phyloP scores from a whole-genome alignment of 2,113 vertebrate genomes.

The Balaeniceps rex region DNA sequence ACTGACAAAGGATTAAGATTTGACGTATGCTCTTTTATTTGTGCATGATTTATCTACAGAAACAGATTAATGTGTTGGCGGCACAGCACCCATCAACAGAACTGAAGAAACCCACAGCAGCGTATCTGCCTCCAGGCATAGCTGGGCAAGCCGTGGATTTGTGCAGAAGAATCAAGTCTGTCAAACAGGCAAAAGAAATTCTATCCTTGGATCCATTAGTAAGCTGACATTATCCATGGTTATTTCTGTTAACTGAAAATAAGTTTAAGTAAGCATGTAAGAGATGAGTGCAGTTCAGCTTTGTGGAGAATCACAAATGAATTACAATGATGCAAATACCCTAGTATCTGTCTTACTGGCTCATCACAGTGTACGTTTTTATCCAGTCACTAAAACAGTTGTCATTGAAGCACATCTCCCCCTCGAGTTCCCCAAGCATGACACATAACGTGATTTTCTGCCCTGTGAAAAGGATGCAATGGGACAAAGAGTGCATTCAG shows the following conservation, averaged over 20 bases:
- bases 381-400: not conserved
- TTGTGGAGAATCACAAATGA: not conserved
- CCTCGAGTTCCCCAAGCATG: not conserved
- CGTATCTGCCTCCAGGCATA: not conserved
- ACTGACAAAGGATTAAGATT: conserved; percentile 4
- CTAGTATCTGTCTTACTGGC: not conserved
- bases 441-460: conserved; percentile 49
- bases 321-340: not conserved
- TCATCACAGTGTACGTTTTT: not conserved
- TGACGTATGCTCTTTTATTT: conserved; percentile 31
- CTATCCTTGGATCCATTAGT: not conserved
- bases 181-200: not conserved
- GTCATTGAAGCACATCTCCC: not conserved
- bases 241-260: not conserved
- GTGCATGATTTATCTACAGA: conserved; percentile 32
- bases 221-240: not conserved
- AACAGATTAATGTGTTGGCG: conserved; percentile 15
- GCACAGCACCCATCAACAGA: not conserved
- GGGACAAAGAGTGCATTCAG: conserved; percentile 21
- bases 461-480: conserved; percentile 23
- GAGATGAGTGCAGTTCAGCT: not conserved
- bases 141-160: not conserved
- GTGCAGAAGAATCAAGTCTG: not conserved
- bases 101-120: not conserved
- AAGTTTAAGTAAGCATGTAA: not conserved